Base-by-base conservation (phyloP, 2,797 vertebrate genomes). In the Bradypus variegatus region DNA sequence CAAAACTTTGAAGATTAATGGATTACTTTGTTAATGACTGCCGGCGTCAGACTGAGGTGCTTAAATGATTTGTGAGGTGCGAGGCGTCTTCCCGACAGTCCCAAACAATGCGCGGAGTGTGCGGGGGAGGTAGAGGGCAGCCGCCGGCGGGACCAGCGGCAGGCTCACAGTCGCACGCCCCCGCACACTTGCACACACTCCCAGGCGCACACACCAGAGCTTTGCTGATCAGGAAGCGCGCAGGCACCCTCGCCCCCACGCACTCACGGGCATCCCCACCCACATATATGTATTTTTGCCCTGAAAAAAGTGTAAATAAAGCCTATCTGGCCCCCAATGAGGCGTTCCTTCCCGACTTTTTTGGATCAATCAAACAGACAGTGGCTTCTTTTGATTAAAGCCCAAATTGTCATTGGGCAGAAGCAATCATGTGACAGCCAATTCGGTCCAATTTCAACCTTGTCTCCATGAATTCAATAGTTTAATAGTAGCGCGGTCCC, bases 321-420 rank as follows among this genome's bases (percentile, higher is more conserved):
- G 98, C 98, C 97, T 98, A 96, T 97, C 98, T 98, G 97, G 98
- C 98, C 98, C 97, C 98, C 98, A 99, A 98, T 98, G 98, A 99
- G 98, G 99, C 99, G 98, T 99, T 99, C 98, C 98, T 98, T 98
- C 97, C 97, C 97, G 98, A 99, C 98, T 98, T 98, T 98, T 98
- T 98, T 98, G 98, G 98, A 99, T 99, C 99, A 99, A 99, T 99
- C 98, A 99, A 98, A 98, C 98, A 98, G 98, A 99, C 98, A 99
- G 98, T 99, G 98, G 98, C 98, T 98, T 98, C 98, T 99, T 99
- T 99, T 99, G 98, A 99, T 99, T 98, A 98, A 99, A 98, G 96
- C 98, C 98, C 98, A 99, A 99, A 99, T 99, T 99, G 98, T 99
- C 98, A 99, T 99, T 99, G 99, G 99, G 98, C 98, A 98, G 98